phyloP scores from a whole-genome alignment of 2,113 vertebrate genomes.

The Amblyopsis rosae region DNA sequence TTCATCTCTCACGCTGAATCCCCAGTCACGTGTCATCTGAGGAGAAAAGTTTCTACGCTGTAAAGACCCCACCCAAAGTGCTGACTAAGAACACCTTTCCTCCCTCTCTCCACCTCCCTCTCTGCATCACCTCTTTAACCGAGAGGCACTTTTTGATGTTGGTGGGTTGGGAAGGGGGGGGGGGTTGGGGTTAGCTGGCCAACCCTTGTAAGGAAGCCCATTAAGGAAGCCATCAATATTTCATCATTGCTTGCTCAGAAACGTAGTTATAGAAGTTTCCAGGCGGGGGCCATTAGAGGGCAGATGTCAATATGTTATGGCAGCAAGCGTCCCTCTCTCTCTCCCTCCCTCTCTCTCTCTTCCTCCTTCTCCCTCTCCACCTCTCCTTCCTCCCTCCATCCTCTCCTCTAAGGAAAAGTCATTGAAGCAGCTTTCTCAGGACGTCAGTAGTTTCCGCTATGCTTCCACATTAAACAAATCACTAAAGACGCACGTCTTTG shows the following conservation, averaged over 20 bases:
- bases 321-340: constrained; percentile 49
- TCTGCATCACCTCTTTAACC: constrained; percentile 20
- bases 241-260: constrained; percentile 80
- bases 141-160: constrained; percentile 35
- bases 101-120: constrained; percentile 4
- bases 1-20: constrained; percentile 31
- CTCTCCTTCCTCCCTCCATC: constrained; percentile 11
- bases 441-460: constrained; percentile 64
- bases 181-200: constrained; percentile 42
- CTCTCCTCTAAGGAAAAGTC: constrained; percentile 53
- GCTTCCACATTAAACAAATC: constrained; percentile 73
- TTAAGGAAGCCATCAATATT: constrained; percentile 91
- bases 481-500: constrained; percentile 44
- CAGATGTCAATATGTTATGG: constrained; percentile 72
- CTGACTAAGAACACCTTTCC: not conserved
- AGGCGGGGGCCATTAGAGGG: constrained; percentile 74
- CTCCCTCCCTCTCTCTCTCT: constrained; percentile 26
- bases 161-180: not conserved
- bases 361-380: constrained; percentile 13
- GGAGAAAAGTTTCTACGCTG: not conserved
- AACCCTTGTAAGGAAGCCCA: constrained; percentile 75
- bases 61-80: not conserved
- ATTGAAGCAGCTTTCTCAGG: constrained; percentile 63
- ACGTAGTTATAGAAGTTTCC: constrained; percentile 77
- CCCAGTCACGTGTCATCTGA: constrained; percentile 28